Evolutionary conservation across 2,888 invertebrate genomes (phyloP).

Genomic region (Physocephala rufipes): DNA sequence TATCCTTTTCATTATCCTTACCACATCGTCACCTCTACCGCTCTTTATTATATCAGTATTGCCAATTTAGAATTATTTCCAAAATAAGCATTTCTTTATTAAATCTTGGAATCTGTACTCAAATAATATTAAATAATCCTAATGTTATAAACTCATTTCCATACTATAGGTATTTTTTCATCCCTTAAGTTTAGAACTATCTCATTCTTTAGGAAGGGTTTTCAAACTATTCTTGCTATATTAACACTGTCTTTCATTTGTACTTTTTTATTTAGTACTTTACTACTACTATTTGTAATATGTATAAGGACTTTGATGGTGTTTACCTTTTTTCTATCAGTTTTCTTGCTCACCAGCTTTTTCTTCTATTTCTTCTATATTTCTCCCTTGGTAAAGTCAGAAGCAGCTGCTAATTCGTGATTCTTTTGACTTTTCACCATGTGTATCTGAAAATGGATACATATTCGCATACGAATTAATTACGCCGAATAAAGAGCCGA

Average conservation of each 20-base stretch:
- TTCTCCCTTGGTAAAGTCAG: neutral
- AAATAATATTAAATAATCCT: too few species aligned
- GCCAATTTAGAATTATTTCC: too few species aligned
- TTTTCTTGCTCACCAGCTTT: neutral
- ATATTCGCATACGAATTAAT: neutral
- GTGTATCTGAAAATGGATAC: neutral
- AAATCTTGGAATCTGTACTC: too few species aligned
- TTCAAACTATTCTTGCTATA: neutral
- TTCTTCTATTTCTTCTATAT: neutral
- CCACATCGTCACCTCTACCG: too few species aligned
- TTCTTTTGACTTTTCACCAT: neutral
- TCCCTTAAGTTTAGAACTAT: neutral
- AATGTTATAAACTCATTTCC: too few species aligned
- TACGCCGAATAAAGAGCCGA: neutral
- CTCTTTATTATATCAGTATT: too few species aligned
- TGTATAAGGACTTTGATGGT: slow-evolving; percentile 4
- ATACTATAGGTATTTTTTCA: neutral
- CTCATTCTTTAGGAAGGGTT: too few species aligned
- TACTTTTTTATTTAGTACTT: slow-evolving; percentile 15
- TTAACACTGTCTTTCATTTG: too few species aligned
- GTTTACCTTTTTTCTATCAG: slow-evolving; percentile 19
- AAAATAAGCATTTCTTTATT: too few species aligned
- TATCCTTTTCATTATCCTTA: too few species aligned
- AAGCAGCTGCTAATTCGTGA: neutral
- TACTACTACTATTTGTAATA: slow-evolving; percentile 10